Evolutionary conservation across 2,888 invertebrate genomes (phyloP), one percentile per base, ranked within the genome.

Genomic region (Cheilosia vulpina): DNA sequence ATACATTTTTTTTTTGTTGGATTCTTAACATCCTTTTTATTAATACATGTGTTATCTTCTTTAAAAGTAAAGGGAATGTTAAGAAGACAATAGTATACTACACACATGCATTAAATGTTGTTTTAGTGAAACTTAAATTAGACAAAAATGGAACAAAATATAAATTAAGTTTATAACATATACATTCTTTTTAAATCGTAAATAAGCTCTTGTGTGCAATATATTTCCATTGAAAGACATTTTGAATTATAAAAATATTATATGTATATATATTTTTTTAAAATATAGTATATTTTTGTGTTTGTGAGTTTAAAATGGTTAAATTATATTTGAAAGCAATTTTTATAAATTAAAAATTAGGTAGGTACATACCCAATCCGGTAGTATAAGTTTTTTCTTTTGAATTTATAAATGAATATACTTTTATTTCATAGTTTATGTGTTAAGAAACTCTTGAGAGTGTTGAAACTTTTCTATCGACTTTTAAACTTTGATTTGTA

Each of bases 161-260:
- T 53, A 50, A 69, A 57, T 73, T 41, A 66, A 58, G 60, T 47
- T 17, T 31, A 43, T 17, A 83, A 78, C 50, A 58, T 60, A 52
- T 60, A 79, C 68, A 75, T 68, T 72, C 53, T 50, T 66, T 34
- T 58, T 66, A 68, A 72, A 79, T 81, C 72, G 71, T 76, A 76
- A 80, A 85, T 85, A 85, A 85, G 81, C 81, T 85, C 85, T 81
- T 76, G 80, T 73, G 79, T 85, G 85, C 76, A 81, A 81, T 81
- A 81, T 81, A 77, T 76, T 76, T 62, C 66, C 27, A 76, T 72
- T 79, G 62, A 83, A 78, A 79, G 68, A 73, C 73, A 69, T 68
- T 73, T 68, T 68, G 60, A 84, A 52, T 75, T 84, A 84, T 69
- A 84, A 84, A 84, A 84, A 84, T 80, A 80, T 83, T 62, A 41